Conservation (phyloP, 1,140 invertebrate genomes). For the Drosophila bifasciata region DNA sequence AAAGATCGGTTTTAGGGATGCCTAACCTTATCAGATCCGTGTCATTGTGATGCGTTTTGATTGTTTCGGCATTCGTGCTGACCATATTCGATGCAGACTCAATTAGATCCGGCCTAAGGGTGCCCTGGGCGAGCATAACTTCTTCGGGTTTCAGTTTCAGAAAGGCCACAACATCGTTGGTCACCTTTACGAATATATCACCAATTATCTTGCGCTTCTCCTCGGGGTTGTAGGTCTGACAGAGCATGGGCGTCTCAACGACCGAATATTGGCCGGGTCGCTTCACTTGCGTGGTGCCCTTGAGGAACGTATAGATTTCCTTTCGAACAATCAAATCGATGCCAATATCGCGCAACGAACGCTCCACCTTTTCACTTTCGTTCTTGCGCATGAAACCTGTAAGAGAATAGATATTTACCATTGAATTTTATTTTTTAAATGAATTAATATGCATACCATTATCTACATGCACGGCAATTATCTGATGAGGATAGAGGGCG, state of each 20-base stretch:
- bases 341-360: conserved; percentile 93
- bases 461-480: conserved; percentile 98
- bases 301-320: conserved; percentile 89
- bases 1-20: background rate
- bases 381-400: conserved; percentile 97
- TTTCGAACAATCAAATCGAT: conserved; percentile 93
- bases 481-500: conserved; percentile 94
- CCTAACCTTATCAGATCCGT: conserved; percentile 93
- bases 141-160: conserved; percentile 93
- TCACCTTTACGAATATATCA: conserved; percentile 97
- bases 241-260: conserved; percentile 93
- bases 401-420: background rate
- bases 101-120: conserved; percentile 98
- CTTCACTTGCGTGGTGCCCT: conserved; percentile 90
- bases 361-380: conserved; percentile 95
- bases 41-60: conserved; percentile 99
- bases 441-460: conserved; percentile 87
- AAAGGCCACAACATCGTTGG: conserved; percentile 92
- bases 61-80: conserved; percentile 95
- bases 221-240: conserved; percentile 94
- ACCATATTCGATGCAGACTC: conserved; percentile 96
- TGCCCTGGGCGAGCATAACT: conserved; percentile 94
- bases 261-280: conserved; percentile 85
- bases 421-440: background rate
- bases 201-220: conserved; percentile 99